These are phyloP conservation scores for Denticeps clupeoides DNA, from an alignment of 2,797 vertebrate genomes.

Conservation along the genomic window DNA sequence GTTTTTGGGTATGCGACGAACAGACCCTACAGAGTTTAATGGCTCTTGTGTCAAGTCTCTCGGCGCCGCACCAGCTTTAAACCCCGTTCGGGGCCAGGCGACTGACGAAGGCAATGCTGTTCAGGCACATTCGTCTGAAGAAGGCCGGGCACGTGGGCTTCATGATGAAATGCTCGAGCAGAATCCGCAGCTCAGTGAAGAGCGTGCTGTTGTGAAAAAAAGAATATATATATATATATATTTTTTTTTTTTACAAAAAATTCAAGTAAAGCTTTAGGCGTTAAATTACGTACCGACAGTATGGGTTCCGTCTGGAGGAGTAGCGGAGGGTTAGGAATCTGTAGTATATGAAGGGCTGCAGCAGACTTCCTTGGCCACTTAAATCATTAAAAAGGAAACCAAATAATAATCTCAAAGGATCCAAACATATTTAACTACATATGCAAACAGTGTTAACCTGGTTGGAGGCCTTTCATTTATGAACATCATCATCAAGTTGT, in stretches of 20 bases:
- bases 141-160: conserved; percentile 87
- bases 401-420: too few relatives aligned
- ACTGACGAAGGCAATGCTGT: conserved; percentile 92
- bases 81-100: conserved; percentile 88
- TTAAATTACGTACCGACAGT: conserved; percentile 76
- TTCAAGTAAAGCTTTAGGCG: too few relatives aligned
- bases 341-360: conserved; percentile 97
- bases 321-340: conserved; percentile 94
- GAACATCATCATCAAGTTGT: too few relatives aligned
- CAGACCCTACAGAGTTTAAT: too few relatives aligned
- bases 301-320: conserved; percentile 91
- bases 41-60: too few relatives aligned
- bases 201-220: too few relatives aligned
- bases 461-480: too few relatives aligned
- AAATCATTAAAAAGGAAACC: too few relatives aligned
- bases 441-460: neutral
- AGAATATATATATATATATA: too few relatives aligned
- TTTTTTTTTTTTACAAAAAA: too few relatives aligned
- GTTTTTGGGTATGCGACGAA: too few relatives aligned
- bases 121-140: conserved; percentile 89
- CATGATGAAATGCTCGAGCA: conserved; percentile 92
- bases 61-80: too few relatives aligned
- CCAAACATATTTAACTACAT: conserved; percentile 34
- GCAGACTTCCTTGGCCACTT: conserved; percentile 93
- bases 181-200: conserved; percentile 87